Conservation (phyloP, 2,797 vertebrate species). For the Loriculus beryllinus region DNA sequence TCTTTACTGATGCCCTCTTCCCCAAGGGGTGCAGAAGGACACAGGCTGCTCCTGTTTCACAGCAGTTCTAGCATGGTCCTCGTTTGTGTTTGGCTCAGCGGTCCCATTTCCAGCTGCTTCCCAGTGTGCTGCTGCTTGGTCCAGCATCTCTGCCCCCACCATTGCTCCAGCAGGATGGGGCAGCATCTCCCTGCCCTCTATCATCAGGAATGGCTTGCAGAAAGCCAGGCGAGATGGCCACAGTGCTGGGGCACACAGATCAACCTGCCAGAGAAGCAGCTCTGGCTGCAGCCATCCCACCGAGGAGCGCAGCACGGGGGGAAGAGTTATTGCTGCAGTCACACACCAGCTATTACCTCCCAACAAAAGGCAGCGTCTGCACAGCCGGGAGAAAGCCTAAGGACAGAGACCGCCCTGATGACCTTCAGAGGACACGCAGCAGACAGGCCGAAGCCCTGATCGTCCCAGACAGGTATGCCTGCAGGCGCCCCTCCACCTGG, state of each 20-base stretch:
- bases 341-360: conserved; percentile 18
- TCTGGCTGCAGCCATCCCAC: background rate
- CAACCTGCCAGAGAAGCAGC: background rate
- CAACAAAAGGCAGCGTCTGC: conserved; percentile 39
- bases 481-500: conserved; percentile 22
- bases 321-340: conserved; percentile 42
- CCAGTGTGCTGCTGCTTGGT: background rate
- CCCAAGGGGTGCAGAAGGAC: background rate
- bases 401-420: conserved; percentile 5
- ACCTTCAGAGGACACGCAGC: background rate
- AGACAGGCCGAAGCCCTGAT: conserved; percentile 20
- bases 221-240: fast-evolving
- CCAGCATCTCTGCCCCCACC: background rate
- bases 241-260: background rate
- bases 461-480: background rate
- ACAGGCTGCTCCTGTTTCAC: background rate
- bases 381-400: background rate
- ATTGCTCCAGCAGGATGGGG: fast-evolving
- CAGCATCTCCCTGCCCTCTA: background rate
- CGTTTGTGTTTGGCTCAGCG: fast-evolving
- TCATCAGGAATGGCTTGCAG: background rate
- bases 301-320: fast-evolving
- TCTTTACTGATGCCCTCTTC: background rate
- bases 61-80: fast-evolving
- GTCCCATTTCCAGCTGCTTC: background rate